Evolutionary conservation across 2,888 invertebrate species (phyloP).

Genomic region (Leucania comma): DNA sequence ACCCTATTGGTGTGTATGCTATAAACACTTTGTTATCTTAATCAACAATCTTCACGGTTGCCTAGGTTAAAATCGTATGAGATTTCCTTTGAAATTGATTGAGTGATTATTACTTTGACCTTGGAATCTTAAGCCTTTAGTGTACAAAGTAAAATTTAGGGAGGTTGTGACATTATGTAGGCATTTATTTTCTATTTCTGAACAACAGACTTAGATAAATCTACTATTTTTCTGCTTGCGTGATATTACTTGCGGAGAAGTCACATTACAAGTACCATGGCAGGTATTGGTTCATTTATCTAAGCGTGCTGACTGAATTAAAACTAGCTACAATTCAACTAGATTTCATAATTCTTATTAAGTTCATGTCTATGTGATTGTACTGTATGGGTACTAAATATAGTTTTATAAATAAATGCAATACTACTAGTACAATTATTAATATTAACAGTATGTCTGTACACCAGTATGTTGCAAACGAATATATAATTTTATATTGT

Average conservation of each 20-base stretch:
- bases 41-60: constrained; percentile 21
- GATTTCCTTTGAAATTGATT: constrained; percentile 8
- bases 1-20: constrained; percentile 13
- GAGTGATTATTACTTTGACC: background rate
- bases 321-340: background rate
- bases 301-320: background rate
- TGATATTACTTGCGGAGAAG: too few relatives aligned
- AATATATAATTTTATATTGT: background rate
- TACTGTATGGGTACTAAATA: background rate
- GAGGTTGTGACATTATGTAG: background rate
- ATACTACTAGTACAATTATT: background rate
- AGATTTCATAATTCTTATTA: too few relatives aligned
- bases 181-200: background rate
- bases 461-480: too few relatives aligned
- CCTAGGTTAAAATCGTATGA: background rate
- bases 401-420: background rate
- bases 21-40: constrained; percentile 27
- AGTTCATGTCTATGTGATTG: too few relatives aligned
- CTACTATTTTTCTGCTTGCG: too few relatives aligned
- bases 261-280: too few relatives aligned
- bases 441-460: background rate
- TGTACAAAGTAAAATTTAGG: background rate
- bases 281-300: background rate
- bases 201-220: background rate
- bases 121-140: background rate